Conservation (phyloP, 2,113 vertebrate species). For the Cryptoleucopteryx plumbea region DNA sequence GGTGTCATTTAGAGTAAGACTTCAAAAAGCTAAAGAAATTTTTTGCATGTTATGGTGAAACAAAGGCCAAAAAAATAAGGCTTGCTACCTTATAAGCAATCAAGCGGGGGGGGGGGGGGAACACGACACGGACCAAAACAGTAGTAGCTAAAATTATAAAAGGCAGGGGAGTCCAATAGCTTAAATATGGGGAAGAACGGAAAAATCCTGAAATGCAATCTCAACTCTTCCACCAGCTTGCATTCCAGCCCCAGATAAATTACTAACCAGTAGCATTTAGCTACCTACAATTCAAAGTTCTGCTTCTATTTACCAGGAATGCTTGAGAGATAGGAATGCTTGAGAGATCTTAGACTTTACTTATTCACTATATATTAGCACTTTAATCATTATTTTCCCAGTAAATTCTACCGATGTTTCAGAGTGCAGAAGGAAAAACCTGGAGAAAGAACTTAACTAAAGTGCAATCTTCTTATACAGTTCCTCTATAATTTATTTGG, state of each 20-base stretch:
- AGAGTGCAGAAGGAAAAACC: not conserved
- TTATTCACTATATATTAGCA: not conserved
- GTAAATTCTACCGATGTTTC: not conserved
- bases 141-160: not conserved
- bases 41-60: not conserved
- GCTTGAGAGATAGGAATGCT: not conserved
- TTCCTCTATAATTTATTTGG: not conserved
- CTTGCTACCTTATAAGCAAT: not conserved
- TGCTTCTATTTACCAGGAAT: not conserved
- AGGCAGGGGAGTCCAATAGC: not conserved
- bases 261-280: not conserved
- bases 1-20: not conserved
- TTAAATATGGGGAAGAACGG: not conserved
- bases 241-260: not conserved
- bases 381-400: not conserved
- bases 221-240: not conserved
- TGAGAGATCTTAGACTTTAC: not conserved
- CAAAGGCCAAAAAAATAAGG: not conserved
- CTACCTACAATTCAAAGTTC: not conserved
- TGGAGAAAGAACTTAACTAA: not conserved
- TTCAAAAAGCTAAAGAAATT: not conserved
- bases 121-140: not conserved
- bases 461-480: not conserved
- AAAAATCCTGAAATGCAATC: not conserved
- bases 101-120: no score